Conservation (phyloP, 2,888 invertebrate genomes). For the Drosophila nigritarsus region DNA sequence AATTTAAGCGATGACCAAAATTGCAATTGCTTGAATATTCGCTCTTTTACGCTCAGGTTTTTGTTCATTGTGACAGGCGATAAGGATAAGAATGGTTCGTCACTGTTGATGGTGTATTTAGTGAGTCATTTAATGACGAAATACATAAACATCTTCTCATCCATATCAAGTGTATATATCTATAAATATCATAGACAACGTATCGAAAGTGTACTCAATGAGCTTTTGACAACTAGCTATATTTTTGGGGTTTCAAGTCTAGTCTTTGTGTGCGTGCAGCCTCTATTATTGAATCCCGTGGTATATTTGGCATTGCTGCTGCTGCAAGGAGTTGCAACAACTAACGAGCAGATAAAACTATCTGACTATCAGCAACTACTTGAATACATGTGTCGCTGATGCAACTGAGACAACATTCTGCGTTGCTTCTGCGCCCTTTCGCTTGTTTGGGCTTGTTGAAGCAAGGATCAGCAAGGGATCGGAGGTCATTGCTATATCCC, state of each 20-base stretch:
- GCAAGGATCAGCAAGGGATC: constrained; percentile 15
- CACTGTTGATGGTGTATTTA: constrained; percentile 28
- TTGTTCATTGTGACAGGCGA: not conserved
- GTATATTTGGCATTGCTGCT: constrained; percentile 43
- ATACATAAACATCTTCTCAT: constrained; percentile 18
- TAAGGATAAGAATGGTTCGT: not conserved
- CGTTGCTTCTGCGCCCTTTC: constrained; percentile 44
- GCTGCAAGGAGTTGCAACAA: constrained; percentile 8
- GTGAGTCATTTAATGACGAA: not conserved
- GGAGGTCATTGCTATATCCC: accelerated
- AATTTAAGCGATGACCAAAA: constrained; percentile 13
- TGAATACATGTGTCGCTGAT: constrained; percentile 38
- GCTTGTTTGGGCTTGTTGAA: no score
- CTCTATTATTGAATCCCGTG: constrained; percentile 29
- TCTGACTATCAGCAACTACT: constrained; percentile 8
- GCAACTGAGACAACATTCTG: constrained; percentile 36
- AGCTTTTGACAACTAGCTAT: constrained; percentile 8
- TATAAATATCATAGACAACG: constrained; percentile 18
- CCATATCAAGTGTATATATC: constrained; percentile 4
- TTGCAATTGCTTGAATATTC: constrained; percentile 9
- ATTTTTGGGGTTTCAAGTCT: not conserved
- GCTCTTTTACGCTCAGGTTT: not conserved
- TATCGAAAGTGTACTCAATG: constrained; percentile 34
- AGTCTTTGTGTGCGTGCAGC: constrained; percentile 48
- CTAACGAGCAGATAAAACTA: not conserved